These are phyloP conservation scores for Strix uralensis DNA, from an alignment of 2,113 vertebrate genomes.

Conservation along the genomic window DNA sequence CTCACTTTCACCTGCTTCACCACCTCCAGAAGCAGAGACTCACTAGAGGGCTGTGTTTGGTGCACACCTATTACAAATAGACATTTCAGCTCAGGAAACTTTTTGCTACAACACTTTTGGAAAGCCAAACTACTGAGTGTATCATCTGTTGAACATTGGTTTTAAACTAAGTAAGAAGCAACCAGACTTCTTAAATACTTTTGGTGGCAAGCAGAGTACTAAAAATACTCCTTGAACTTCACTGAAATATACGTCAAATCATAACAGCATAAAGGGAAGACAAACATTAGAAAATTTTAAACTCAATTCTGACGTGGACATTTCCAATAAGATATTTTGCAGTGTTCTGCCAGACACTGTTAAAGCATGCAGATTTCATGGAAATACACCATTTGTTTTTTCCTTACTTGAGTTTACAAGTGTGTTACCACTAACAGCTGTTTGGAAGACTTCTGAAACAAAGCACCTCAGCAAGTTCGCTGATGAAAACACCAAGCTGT, in stretches of 20 bases:
- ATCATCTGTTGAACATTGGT: not conserved
- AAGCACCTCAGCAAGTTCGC: not conserved
- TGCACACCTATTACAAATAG: slow-evolving; percentile 78
- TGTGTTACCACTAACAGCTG: not conserved
- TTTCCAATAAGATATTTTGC: not conserved
- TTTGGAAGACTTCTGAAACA: not conserved
- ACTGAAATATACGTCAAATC: not conserved
- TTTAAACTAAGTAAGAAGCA: not conserved
- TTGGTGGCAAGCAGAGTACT: not conserved
- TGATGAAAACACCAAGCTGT: too few relatives aligned
- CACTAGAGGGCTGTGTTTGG: slow-evolving; percentile 81
- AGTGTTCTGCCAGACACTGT: not conserved
- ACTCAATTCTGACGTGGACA: not conserved
- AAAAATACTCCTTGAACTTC: not conserved
- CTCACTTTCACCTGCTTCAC: slow-evolving; percentile 97
- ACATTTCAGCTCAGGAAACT: not conserved
- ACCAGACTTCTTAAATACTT: not conserved
- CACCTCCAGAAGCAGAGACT: slow-evolving; percentile 90
- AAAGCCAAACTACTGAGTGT: not conserved
- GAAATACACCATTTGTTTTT: not conserved
- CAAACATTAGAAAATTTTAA: not conserved
- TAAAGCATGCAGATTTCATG: not conserved
- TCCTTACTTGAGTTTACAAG: not conserved
- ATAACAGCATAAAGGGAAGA: not conserved
- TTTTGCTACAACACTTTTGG: not conserved